Evolutionary conservation across 2,888 invertebrate species (phyloP).

Genomic region (Theretra japonica): DNA sequence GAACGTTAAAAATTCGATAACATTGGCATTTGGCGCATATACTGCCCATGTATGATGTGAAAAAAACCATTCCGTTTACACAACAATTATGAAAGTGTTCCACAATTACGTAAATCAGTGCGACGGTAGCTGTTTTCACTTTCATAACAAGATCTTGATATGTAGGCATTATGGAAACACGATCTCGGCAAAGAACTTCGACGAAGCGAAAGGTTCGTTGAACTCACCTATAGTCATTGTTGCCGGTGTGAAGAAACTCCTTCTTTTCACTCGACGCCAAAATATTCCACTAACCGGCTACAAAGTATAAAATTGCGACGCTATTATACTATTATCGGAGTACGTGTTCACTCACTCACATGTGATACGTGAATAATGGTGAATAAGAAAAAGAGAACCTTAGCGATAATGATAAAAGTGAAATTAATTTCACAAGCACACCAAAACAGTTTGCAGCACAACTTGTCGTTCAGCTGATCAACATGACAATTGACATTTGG

Average conservation of each 20-base stretch:
- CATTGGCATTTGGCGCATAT: too few species aligned
- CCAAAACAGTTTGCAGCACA: neutral
- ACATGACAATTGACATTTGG: neutral
- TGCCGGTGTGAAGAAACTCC: neutral
- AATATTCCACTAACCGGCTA: slow-evolving; percentile 16
- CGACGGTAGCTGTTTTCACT: neutral
- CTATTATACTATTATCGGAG: neutral
- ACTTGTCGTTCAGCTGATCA: neutral
- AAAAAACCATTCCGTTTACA: slow-evolving; percentile 6
- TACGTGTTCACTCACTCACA: slow-evolving; percentile 4
- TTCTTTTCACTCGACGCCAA: neutral
- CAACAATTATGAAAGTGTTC: neutral
- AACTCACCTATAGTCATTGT: slow-evolving; percentile 19
- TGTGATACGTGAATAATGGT: neutral
- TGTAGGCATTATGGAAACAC: neutral
- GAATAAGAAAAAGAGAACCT: too few species aligned
- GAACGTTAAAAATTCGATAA: neutral
- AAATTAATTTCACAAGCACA: neutral
- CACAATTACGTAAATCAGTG: neutral
- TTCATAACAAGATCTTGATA: slow-evolving; percentile 3
- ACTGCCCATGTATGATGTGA: too few species aligned
- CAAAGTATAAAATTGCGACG: neutral
- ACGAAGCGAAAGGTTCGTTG: slow-evolving; percentile 7
- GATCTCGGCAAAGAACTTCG: neutral
- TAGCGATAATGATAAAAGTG: neutral